phyloP scores from a whole-genome alignment of 1,140 invertebrate genomes.

The Lamellibrachia luymesi region DNA sequence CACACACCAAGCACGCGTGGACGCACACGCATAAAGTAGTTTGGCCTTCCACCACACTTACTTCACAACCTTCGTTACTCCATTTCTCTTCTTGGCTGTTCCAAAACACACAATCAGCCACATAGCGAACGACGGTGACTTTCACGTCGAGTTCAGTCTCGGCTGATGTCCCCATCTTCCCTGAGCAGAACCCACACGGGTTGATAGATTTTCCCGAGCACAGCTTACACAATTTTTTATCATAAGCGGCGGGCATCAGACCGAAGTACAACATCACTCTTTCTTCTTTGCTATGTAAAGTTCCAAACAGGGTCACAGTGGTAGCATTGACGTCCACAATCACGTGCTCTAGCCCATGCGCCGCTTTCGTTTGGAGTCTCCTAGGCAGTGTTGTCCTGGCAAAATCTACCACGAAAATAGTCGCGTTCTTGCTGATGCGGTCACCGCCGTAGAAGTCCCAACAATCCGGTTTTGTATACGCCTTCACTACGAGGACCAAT shows the following conservation, averaged over 20 bases:
- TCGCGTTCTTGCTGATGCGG: not conserved
- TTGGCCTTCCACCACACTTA: not conserved
- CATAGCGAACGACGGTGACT: not conserved
- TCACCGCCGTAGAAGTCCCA: not conserved
- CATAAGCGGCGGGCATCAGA: not conserved
- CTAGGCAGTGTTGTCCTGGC: not conserved
- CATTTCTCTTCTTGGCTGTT: not conserved
- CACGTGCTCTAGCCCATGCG: not conserved
- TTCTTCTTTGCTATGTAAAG: not conserved
- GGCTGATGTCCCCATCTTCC: not conserved
- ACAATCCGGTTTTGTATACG: not conserved
- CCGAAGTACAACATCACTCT: not conserved
- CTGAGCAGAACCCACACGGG: not conserved
- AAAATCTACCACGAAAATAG: not conserved
- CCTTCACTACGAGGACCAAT: not conserved
- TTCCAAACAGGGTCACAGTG: not conserved
- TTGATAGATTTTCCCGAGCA: not conserved
- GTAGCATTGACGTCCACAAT: not conserved
- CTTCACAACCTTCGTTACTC: not conserved
- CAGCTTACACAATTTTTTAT: not conserved
- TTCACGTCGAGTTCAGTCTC: not conserved
- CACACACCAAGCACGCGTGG: too few relatives aligned
- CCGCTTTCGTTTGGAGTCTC: not conserved
- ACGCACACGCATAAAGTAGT: too few relatives aligned
- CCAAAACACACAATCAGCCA: not conserved